A percentile compares a stretch with the other conserved stretches of the same genome.
phyloP scores from a whole-genome alignment of 2,797 vertebrate species.

The Gephyroberyx darwinii region DNA sequence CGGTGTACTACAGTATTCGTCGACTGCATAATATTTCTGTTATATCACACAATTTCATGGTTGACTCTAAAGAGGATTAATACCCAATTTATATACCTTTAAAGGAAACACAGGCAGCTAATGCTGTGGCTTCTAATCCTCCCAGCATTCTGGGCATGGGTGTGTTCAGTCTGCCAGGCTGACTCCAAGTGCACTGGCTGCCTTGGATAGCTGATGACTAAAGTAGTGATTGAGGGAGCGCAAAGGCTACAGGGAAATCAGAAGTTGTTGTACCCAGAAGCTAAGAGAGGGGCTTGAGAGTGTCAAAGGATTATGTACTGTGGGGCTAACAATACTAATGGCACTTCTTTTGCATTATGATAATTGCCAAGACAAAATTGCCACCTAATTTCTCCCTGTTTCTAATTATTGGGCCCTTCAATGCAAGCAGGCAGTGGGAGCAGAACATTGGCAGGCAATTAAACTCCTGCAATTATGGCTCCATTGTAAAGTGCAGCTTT shows the following conservation, averaged over 20 bases:
- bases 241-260: slow-evolving; percentile 80
- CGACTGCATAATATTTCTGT: slow-evolving; percentile 64
- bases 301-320: slow-evolving; percentile 79
- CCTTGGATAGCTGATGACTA: slow-evolving; percentile 73
- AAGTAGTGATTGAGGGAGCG: slow-evolving; percentile 72
- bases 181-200: slow-evolving; percentile 59
- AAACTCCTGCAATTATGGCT: slow-evolving; percentile 87
- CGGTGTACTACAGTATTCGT: slow-evolving; percentile 54
- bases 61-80: slow-evolving; percentile 78
- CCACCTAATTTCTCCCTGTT: slow-evolving; percentile 83
- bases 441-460: slow-evolving; percentile 85
- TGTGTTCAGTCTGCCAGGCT: slow-evolving; percentile 71
- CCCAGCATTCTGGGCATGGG: slow-evolving; percentile 59
- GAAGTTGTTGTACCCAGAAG: slow-evolving; percentile 76
- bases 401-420: slow-evolving; percentile 86
- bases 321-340: slow-evolving; percentile 81
- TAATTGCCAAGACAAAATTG: slow-evolving; percentile 87
- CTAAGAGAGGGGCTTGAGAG: slow-evolving; percentile 75
- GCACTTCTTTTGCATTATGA: slow-evolving; percentile 85
- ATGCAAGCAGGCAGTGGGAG: slow-evolving; percentile 80
- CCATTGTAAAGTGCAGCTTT: slow-evolving; percentile 84
- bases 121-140: slow-evolving; percentile 75
- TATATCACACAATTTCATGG: slow-evolving; percentile 80
- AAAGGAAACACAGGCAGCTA: slow-evolving; percentile 74
- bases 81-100: slow-evolving; percentile 79